Base-by-base conservation (phyloP, 1,140 invertebrate species). In the Drosophila equinoxialis region DNA sequence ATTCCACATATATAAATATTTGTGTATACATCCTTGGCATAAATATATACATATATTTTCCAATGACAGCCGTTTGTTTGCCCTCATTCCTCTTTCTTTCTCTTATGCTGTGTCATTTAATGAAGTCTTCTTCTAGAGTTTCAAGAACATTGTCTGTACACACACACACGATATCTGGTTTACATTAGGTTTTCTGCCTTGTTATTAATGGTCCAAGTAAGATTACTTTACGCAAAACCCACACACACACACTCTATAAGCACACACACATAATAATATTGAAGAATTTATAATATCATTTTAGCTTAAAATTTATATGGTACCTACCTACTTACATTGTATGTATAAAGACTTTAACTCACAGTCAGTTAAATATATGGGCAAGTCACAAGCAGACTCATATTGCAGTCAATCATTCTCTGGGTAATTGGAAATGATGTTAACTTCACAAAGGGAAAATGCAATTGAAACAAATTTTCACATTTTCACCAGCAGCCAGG, bases 61-160 rank as follows among this genome's bases (percentile, higher is more conserved):
- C 57, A 66, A 63, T 69, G 74, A 75, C 74, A 76, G 73, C 73
- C 73, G 76, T 76, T 76, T 76, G 74, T 76, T 76, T 76, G 73
- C 42, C 39, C 55, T 68, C 30, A 58, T 75, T 75, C 74, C 74
- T 75, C 74, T 68, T 3, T 6, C 8, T 20, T n/a, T 6, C 23
- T 20, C 20, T 76, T 26, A 26, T 26, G 74, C 73, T 30, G 60
- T 76, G 74, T 76, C 74, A 76, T 76, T 51, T 76, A 76, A 76
- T 76, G 74, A 76, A 76, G 73, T 75, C 73, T 37, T 66, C 65
- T 58, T 41, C 57, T 30, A 66, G 68, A 55, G 54, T 48, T 35
- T 64, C 67, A 58, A 74, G 59, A 20, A 59, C 14, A 51, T 63
- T 71, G 14, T 59, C 35, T 59, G 8, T 59, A 11, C 10, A 51